These are phyloP conservation scores for Punctoribates punctum DNA, from an alignment of 2,888 invertebrate genomes.

Conservation along the genomic window DNA sequence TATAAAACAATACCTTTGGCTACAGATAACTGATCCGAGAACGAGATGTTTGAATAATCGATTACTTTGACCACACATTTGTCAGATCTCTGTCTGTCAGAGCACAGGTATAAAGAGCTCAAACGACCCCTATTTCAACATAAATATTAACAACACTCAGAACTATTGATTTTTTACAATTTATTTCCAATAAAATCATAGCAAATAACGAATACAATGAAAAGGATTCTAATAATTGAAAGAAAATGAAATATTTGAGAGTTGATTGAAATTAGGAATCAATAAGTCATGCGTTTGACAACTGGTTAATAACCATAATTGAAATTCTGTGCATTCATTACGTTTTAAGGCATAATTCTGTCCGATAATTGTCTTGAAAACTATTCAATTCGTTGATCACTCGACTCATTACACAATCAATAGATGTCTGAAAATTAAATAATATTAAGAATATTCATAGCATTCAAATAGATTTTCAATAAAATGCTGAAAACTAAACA, in stretches of 20 bases:
- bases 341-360: background rate
- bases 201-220: too few species aligned
- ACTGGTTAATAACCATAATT: too few species aligned
- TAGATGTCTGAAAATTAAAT: background rate
- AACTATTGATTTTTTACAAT: background rate
- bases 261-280: too few species aligned
- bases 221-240: too few species aligned
- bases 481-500: too few species aligned
- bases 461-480: too few species aligned
- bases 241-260: background rate
- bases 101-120: background rate
- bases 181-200: background rate
- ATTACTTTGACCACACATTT: background rate
- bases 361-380: background rate
- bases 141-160: background rate
- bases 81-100: background rate
- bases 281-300: too few species aligned
- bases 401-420: background rate
- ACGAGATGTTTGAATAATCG: background rate
- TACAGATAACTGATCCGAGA: background rate
- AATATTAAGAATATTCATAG: too few species aligned
- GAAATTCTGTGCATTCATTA: background rate
- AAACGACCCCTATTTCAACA: conserved; percentile 10
- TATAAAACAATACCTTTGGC: conserved; percentile 1
- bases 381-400: background rate